A percentile compares a stretch with the other conserved stretches of the same genome.
Evolutionary conservation across 2,113 vertebrate species (phyloP).

Genomic region (Lonchura striata): DNA sequence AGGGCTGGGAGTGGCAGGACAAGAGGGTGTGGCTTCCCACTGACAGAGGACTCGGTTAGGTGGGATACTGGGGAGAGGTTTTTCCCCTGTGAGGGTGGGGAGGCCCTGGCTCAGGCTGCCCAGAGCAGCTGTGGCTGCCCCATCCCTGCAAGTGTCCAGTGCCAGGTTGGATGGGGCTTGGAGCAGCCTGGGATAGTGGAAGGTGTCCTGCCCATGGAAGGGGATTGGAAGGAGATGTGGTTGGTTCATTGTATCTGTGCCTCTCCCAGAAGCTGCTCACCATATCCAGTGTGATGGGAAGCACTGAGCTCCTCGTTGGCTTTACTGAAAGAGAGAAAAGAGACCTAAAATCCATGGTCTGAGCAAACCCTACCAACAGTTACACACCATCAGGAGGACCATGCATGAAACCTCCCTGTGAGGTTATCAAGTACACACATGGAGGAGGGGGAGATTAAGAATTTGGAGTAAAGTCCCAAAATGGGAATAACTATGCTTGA

Average conservation of each 20-base stretch:
- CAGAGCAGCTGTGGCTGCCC: background rate
- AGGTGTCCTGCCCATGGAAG: background rate
- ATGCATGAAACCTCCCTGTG: fast-evolving
- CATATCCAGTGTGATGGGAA: fast-evolving
- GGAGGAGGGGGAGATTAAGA: background rate
- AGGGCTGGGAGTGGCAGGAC: background rate
- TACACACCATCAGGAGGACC: background rate
- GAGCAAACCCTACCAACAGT: background rate
- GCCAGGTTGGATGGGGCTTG: fast-evolving
- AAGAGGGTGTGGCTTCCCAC: background rate
- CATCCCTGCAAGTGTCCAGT: background rate
- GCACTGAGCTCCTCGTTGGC: background rate
- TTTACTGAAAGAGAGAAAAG: constrained; percentile 32
- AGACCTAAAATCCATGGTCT: background rate
- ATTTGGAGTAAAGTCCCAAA: background rate
- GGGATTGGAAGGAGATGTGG: background rate
- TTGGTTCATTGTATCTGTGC: background rate
- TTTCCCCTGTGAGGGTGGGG: fast-evolving
- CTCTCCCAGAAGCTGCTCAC: background rate
- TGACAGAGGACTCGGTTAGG: background rate
- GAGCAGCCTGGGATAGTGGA: fast-evolving
- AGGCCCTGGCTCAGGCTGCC: fast-evolving
- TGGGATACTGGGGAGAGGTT: background rate
- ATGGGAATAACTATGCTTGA: background rate
- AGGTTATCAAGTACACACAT: background rate